Evolutionary conservation across 2,113 vertebrate genomes (phyloP), one percentile per base, ranked within the genome.

Genomic region (Menidia beryllina): DNA sequence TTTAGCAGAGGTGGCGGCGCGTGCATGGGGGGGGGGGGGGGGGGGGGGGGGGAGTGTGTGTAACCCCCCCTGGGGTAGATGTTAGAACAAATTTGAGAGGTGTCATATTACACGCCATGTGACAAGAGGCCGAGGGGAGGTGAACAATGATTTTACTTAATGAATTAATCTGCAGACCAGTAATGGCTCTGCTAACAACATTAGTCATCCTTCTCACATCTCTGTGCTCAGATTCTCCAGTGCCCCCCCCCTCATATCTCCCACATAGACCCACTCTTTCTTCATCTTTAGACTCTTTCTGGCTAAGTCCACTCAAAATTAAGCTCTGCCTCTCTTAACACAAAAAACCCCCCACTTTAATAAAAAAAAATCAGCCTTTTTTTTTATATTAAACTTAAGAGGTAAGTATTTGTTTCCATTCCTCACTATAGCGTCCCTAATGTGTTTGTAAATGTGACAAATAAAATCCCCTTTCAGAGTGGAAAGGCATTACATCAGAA

Each of bases 61-160:
- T 54, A 74, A 77, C 70, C 76, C 79, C 91, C 90, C 82, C 86
- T 50, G 77, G 91, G 91, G 89, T 86, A 87, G 86, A 89, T 91
- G 92, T 92, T 88, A 91, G 89, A 92, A 94, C 93, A 94, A 93
- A 93, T 94, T 93, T 93, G 88, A 93, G 86, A 84, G 88, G 93
- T 93, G 92, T 94, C 92, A 91, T 91, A 93, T 94, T 93, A 91
- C 91, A 92, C 76, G 90, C 89, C 84, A 91, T 78, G 91, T 89
- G 89, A 92, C 86, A 89, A 77, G 81, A 86, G 85, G 90, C 83
- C 77, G 86, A 85, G 79, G 86, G 83, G 84, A 71, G 70, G 87
- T 86, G 88, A 86, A 83, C 55, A 74, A 81, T 89, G 82, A 91
- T 91, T 92, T 90, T 90, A 84, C 87, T 90, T 92, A 93, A 94